Evolutionary conservation across 2,888 invertebrate genomes (phyloP).

Genomic region (Nasonovia ribisnigri): DNA sequence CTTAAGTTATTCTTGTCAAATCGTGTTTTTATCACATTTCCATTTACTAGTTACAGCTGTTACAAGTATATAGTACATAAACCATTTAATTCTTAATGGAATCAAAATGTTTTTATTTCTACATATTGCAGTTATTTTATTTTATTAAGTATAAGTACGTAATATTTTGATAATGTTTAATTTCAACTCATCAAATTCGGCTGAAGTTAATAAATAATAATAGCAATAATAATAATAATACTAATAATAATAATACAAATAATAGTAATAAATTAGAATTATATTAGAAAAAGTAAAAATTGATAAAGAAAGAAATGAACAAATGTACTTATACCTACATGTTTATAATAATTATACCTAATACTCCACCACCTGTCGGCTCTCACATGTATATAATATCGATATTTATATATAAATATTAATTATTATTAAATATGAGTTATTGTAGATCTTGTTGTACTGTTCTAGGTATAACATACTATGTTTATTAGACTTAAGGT

Average conservation of each 20-base stretch:
- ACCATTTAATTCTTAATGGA: not conserved
- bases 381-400: too few relatives aligned
- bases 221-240: not conserved
- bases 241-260: not conserved
- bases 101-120: not conserved
- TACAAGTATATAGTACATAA: not conserved
- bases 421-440: not conserved
- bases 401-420: too few relatives aligned
- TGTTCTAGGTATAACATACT: not conserved
- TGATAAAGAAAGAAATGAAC: too few relatives aligned
- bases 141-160: not conserved
- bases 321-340: not conserved
- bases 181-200: not conserved
- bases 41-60: not conserved
- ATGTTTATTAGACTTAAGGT: not conserved
- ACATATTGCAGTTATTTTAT: not conserved
- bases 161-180: not conserved
- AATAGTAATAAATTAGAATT: not conserved
- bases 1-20: not conserved
- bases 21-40: not conserved
- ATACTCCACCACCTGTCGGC: not conserved
- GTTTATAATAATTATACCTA: not conserved
- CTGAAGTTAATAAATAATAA: not conserved
- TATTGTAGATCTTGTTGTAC: not conserved
- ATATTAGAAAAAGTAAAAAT: not conserved